Percentiles rank a stretch among this genome's conserved stretches.
phyloP scores from a whole-genome alignment of 2,888 invertebrate genomes.

The Dynastes hyllus region DNA sequence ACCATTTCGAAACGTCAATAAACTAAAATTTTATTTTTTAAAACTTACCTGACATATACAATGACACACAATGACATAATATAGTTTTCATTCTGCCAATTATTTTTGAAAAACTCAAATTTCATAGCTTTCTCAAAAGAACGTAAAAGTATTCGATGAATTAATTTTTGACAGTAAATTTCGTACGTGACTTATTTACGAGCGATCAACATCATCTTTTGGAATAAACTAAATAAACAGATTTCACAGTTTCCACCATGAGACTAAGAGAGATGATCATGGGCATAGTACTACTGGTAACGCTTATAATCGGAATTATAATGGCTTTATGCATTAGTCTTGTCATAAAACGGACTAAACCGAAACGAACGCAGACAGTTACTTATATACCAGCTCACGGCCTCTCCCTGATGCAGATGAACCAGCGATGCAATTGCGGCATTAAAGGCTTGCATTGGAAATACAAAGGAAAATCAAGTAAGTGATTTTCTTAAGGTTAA shows the following conservation, averaged over 20 bases:
- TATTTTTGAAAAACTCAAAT: too few species aligned
- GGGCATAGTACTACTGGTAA: not conserved
- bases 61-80: too few species aligned
- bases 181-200: not conserved
- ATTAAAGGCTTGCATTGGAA: slow-evolving; percentile 7
- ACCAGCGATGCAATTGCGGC: slow-evolving; percentile 1
- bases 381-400: not conserved
- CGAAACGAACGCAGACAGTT: not conserved
- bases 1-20: too few species aligned
- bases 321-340: slow-evolving; percentile 28
- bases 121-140: too few species aligned
- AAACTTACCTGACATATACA: too few species aligned
- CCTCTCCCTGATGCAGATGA: not conserved
- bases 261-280: not conserved
- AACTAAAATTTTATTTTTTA: too few species aligned
- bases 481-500: too few species aligned
- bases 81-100: too few species aligned
- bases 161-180: too few species aligned
- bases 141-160: too few species aligned
- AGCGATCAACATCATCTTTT: not conserved
- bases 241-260: too few species aligned
- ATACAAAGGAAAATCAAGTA: not conserved
- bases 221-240: too few species aligned
- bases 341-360: not conserved
- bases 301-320: not conserved